These are phyloP conservation scores for Cosmorhoe ocellata DNA, from an alignment of 2,888 invertebrate genomes.

Conservation along the genomic window DNA sequence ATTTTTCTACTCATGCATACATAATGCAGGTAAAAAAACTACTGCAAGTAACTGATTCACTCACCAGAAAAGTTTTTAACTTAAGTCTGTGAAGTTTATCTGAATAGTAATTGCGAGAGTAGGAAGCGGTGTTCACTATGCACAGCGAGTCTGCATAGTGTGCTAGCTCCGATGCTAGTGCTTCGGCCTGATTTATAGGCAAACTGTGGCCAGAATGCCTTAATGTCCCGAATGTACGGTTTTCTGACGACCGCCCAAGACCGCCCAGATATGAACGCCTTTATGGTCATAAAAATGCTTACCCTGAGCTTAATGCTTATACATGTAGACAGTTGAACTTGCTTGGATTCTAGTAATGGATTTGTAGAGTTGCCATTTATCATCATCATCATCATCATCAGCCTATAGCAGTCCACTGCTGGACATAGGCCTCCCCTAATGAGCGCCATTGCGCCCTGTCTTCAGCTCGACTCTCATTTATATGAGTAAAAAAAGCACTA, in stretches of 20 bases:
- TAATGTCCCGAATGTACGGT: slow-evolving; percentile 58
- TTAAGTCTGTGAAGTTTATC: slow-evolving; percentile 41
- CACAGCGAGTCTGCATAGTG: slow-evolving; percentile 19
- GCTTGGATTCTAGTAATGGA: slow-evolving; percentile 7
- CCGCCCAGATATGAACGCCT: slow-evolving; percentile 54
- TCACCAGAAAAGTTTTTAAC: slow-evolving; percentile 26
- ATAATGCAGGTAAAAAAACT: slow-evolving; percentile 25
- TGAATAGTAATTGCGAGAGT: slow-evolving; percentile 24
- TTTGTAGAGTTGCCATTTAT: slow-evolving; percentile 10
- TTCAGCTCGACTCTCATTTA: too few species aligned
- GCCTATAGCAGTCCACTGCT: too few species aligned
- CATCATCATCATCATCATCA: too few species aligned
- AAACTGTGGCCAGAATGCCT: slow-evolving; percentile 63
- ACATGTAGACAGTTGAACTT: slow-evolving; percentile 6
- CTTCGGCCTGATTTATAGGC: slow-evolving; percentile 60
- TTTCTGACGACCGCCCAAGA: slow-evolving; percentile 44
- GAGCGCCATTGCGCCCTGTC: too few species aligned
- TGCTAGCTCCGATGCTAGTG: slow-evolving; percentile 15
- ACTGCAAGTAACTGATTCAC: slow-evolving; percentile 22
- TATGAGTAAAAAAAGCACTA: too few species aligned
- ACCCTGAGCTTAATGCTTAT: slow-evolving; percentile 46
- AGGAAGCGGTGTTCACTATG: slow-evolving; percentile 26
- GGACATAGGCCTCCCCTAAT: too few species aligned
- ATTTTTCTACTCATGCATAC: slow-evolving; percentile 24
- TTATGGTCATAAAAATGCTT: slow-evolving; percentile 59